These are phyloP conservation scores for Echinometra lucunter DNA, from an alignment of 53 echinoderm and acorn worm species.

Conservation along the genomic window DNA sequence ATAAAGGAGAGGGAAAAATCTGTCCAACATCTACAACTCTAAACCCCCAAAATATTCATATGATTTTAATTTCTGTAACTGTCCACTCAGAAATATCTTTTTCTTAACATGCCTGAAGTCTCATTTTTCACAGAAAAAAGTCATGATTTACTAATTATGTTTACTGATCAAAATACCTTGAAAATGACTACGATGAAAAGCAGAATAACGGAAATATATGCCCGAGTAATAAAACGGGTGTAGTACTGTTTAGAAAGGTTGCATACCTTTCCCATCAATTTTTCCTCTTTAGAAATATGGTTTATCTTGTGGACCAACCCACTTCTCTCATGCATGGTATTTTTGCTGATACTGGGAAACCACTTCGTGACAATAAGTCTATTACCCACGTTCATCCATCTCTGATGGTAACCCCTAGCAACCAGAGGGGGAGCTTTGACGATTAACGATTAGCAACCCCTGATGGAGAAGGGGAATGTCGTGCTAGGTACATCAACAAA, in stretches of 20 bases:
- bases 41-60: too few species aligned
- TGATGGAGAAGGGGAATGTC: neutral
- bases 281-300: neutral
- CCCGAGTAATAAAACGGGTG: neutral
- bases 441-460: neutral
- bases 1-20: too few species aligned
- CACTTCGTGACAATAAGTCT: constrained; percentile 1
- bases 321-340: neutral
- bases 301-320: neutral
- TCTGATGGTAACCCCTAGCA: constrained; percentile 16
- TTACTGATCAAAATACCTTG: too few species aligned
- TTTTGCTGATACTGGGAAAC: neutral
- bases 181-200: neutral
- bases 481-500: constrained; percentile 34
- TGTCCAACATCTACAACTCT: too few species aligned
- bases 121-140: too few species aligned
- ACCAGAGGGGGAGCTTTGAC: constrained; percentile 42
- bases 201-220: neutral
- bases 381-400: neutral
- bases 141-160: neutral
- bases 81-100: too few species aligned
- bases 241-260: neutral
- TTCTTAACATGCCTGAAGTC: too few species aligned
- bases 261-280: neutral
- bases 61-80: too few species aligned